Evolutionary conservation across 2,113 vertebrate species (phyloP), one percentile per base, ranked within the genome.

Genomic region (Sylvilagus bachmani): DNA sequence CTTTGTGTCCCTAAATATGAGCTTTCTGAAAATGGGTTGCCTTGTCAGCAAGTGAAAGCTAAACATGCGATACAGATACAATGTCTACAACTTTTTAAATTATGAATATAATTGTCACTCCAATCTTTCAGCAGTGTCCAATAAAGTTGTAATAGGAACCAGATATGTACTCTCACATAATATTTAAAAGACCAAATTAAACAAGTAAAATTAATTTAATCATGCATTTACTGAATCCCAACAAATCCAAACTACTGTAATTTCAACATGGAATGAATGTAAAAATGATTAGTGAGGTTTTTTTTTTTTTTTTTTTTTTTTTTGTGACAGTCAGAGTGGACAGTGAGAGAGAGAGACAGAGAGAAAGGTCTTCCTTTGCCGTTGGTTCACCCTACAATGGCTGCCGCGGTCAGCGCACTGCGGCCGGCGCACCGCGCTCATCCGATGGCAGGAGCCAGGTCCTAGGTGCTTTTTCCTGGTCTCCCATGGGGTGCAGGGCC

Each of bases 201-300:
- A 67, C 4, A 83, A 94, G 8, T 58, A 11, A 86, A 82, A 80
- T 83, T 13, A 75, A 88, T 38, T 82, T 11, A 61, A 62, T 36
- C 69, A 44, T 27, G 17, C 25, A 82, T 61, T 53, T 71, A 53
- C 29, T 89, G 33, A 49, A 83, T 75, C 12, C 11, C 3, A 73
- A 90, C 25, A 38, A 25, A 93, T 16, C 55, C 66, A 78, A 92
- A 93, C 21, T 67, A 70, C 44, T 85, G 4, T 58, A 33, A 85
- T 77, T 66, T 77, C 14, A 80, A 84, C 10, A 86, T 33, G 44
- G 90, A 78, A 79, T 79, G 24, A 49, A 82, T 86, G 85, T 44
- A 67, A 53, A 36, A 90, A 58, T 49, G 74, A 86, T 58, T 75
- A 84, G 22, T n/a, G 17, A 93, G 51, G 11, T 9, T 36, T 17